Percentiles rank a stretch among this genome's conserved stretches.
Conservation (phyloP, 2,888 invertebrate genomes). For the Galeopsomyia nigrocyanea region DNA sequence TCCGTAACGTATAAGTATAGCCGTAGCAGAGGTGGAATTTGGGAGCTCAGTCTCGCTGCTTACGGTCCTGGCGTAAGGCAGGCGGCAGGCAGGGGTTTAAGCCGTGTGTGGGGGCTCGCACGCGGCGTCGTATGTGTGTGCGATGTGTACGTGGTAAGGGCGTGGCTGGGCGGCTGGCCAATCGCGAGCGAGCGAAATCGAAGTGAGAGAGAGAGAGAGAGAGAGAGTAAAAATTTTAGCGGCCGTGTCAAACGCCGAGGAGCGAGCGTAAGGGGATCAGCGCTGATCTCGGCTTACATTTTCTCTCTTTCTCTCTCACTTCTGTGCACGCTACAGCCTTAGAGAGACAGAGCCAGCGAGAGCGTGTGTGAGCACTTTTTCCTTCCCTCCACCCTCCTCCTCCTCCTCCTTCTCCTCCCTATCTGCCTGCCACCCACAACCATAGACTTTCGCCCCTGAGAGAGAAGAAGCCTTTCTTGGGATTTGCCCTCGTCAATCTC, state of each 20-base stretch:
- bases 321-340: background rate
- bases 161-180: conserved; percentile 65
- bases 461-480: conserved; percentile 9
- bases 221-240: conserved; percentile 63
- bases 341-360: background rate
- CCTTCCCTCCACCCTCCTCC: conserved; percentile 19
- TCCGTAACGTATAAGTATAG: conserved; percentile 29
- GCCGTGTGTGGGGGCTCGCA: conserved; percentile 32
- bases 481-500: conserved; percentile 49
- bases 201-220: conserved; percentile 49
- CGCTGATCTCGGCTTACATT: conserved; percentile 62
- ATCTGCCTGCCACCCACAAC: conserved; percentile 15
- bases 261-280: conserved; percentile 59
- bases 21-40: conserved; percentile 35
- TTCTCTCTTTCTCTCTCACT: conserved; percentile 50
- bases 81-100: conserved; percentile 53
- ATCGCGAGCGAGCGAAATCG: conserved; percentile 63
- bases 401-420: background rate
- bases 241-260: conserved; percentile 62
- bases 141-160: conserved; percentile 60
- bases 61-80: conserved; percentile 49
- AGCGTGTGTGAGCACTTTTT: conserved; percentile 26
- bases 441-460: background rate
- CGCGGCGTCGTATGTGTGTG: background rate
- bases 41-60: conserved; percentile 20